Percentiles rank a stretch among this genome's conserved stretches.
These are phyloP conservation scores for Acrossocheilus fasciatus DNA, from an alignment of 2,797 vertebrate genomes.

Conservation along the genomic window DNA sequence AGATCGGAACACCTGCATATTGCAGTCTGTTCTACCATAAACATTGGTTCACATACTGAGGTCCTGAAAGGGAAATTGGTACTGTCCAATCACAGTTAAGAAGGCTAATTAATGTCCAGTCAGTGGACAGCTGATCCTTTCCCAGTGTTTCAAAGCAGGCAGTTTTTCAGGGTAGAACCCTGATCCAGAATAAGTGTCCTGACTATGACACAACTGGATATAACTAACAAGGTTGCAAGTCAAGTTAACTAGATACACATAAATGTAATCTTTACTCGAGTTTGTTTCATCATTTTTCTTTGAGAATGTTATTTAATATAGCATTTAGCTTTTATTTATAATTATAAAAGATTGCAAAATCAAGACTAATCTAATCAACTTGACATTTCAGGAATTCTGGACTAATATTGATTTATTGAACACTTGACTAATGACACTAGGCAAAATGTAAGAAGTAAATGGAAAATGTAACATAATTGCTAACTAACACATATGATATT, in stretches of 20 bases:
- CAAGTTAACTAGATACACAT: neutral
- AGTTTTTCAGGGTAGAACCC: neutral
- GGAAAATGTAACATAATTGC: neutral
- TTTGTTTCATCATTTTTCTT: neutral
- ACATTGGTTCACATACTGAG: neutral
- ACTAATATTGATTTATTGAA: neutral
- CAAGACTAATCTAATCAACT: neutral
- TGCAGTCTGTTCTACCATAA: neutral
- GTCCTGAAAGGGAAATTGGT: neutral
- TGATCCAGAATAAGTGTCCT: neutral
- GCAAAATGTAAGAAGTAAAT: neutral
- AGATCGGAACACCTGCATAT: neutral
- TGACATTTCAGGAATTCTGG: too few relatives aligned
- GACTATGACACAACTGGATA: neutral
- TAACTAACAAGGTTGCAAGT: neutral
- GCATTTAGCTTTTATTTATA: neutral
- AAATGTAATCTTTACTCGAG: neutral
- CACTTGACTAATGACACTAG: neutral
- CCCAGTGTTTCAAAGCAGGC: neutral
- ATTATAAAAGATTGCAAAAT: neutral
- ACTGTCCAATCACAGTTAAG: neutral
- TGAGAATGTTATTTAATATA: neutral
- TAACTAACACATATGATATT: neutral
- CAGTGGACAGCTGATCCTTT: neutral
- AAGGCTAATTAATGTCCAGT: neutral